These are phyloP conservation scores for Bombus huntii DNA, from an alignment of 1,140 invertebrate genomes.

Conservation along the genomic window DNA sequence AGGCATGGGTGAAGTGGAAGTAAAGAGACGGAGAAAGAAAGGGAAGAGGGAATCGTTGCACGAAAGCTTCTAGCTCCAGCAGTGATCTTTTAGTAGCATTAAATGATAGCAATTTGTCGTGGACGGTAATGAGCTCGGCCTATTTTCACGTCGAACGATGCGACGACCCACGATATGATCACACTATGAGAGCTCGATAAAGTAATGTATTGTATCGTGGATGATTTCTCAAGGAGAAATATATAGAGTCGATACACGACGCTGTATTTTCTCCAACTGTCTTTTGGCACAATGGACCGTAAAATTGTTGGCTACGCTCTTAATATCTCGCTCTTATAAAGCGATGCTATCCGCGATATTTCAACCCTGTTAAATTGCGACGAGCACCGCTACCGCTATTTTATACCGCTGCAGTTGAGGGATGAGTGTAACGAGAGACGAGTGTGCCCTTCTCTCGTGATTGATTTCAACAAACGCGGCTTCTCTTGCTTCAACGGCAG, in stretches of 20 bases:
- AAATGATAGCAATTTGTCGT: conserved; percentile 59
- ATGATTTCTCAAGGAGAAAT: conserved; percentile 42
- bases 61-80: conserved; percentile 3
- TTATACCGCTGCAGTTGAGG: background rate
- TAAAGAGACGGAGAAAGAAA: background rate
- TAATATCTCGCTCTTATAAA: conserved; percentile 59
- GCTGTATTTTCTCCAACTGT: conserved; percentile 47
- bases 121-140: conserved; percentile 46
- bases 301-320: conserved; percentile 62
- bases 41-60: background rate
- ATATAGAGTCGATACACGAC: conserved; percentile 9
- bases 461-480: background rate
- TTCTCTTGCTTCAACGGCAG: background rate
- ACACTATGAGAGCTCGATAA: background rate
- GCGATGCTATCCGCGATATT: conserved; percentile 45
- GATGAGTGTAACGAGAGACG: background rate
- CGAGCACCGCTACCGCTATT: background rate
- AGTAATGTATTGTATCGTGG: conserved; percentile 33
- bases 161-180: background rate
- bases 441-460: background rate
- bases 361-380: conserved; percentile 34
- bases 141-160: conserved; percentile 50
- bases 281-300: conserved; percentile 54
- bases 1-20: background rate
- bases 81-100: conserved; percentile 41